Percentiles rank a stretch among this genome's conserved stretches.
Evolutionary conservation across 2,888 invertebrate species (phyloP).

Genomic region (Euclidia mi): DNA sequence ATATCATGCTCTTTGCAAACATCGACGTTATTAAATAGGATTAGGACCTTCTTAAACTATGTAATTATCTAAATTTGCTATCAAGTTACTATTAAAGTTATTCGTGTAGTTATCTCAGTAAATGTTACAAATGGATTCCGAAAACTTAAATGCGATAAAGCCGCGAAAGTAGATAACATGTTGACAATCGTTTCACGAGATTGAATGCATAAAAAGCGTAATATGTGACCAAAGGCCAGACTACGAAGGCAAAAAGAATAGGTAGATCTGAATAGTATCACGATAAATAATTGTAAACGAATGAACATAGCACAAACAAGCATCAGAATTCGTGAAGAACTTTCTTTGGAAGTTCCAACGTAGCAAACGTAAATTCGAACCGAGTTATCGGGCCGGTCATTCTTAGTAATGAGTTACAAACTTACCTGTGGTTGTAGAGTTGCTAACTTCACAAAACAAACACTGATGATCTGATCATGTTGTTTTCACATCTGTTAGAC

Average conservation of each 20-base stretch:
- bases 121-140: background rate
- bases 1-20: too few relatives aligned
- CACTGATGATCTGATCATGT: conserved; percentile 38
- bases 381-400: conserved; percentile 58
- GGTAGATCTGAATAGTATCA: conserved; percentile 51
- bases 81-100: background rate
- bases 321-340: conserved; percentile 51
- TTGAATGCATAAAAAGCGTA: conserved; percentile 29
- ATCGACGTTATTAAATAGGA: too few relatives aligned
- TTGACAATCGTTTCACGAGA: conserved; percentile 18
- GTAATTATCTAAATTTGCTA: background rate
- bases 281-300: conserved; percentile 55
- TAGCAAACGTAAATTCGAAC: conserved; percentile 53
- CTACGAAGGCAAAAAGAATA: conserved; percentile 23
- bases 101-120: background rate
- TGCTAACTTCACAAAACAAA: conserved; percentile 32
- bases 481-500: conserved; percentile 32
- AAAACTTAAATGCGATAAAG: background rate
- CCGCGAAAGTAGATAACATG: conserved; percentile 11
- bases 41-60: too few relatives aligned
- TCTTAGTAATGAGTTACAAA: conserved; percentile 61
- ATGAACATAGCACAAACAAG: conserved; percentile 59
- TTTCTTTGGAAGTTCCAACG: conserved; percentile 38
- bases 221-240: conserved; percentile 17
- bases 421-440: conserved; percentile 44